Conservation (phyloP, 2,888 invertebrate genomes). For the Phrixothrix hirtus region DNA sequence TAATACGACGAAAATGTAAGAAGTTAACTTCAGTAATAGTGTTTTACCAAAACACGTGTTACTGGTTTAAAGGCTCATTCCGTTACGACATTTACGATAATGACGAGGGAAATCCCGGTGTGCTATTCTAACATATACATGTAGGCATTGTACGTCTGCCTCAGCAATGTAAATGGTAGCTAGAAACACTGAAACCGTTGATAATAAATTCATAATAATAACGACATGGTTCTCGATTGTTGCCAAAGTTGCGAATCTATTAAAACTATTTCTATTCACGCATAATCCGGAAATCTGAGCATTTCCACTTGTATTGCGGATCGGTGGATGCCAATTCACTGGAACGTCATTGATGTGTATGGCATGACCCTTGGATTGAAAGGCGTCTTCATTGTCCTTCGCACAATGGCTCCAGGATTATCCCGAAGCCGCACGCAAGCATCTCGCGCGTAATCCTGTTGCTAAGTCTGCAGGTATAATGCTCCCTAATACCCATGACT, state of each 20-base stretch:
- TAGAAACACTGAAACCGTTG: too few relatives aligned
- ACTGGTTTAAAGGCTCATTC: too few relatives aligned
- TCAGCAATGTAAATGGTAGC: too few relatives aligned
- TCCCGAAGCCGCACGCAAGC: conserved; percentile 42
- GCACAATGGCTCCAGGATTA: conserved; percentile 45
- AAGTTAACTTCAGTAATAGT: too few relatives aligned
- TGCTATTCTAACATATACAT: too few relatives aligned
- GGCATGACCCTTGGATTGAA: conserved; percentile 42
- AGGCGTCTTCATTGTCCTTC: conserved; percentile 45
- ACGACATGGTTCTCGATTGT: too few relatives aligned
- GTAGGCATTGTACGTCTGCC: too few relatives aligned
- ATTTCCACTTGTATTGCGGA: conserved; percentile 26
- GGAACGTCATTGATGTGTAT: conserved; percentile 34
- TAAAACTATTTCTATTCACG: conserved; percentile 21
- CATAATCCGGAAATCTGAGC: conserved; percentile 23
- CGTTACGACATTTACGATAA: too few relatives aligned
- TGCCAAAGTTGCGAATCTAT: conserved; percentile 7
- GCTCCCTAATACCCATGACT: conserved; percentile 23
- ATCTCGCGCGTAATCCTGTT: conserved; percentile 43
- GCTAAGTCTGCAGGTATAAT: conserved; percentile 36
- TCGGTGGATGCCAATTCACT: conserved; percentile 32
- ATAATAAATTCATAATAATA: too few relatives aligned
- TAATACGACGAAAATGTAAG: too few relatives aligned
- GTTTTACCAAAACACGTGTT: too few relatives aligned
- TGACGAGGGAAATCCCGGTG: too few relatives aligned